Evolutionary conservation across 2,888 invertebrate genomes (phyloP).

Genomic region (Maniola hyperantus): DNA sequence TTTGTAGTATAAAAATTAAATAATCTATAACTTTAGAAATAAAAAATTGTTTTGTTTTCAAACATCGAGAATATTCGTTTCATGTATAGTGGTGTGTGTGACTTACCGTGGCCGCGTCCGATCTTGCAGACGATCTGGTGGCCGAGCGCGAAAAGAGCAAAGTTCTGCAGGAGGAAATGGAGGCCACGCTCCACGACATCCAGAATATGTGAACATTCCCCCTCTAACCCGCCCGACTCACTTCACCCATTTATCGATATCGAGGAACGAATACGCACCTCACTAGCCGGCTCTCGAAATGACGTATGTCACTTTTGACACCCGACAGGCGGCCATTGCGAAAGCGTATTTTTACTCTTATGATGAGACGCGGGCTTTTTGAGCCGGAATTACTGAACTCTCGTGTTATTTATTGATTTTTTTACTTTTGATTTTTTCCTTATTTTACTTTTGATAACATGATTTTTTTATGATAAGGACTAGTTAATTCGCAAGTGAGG

Average conservation of each 20-base stretch:
- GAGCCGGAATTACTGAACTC: conserved; percentile 25
- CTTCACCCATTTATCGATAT: conserved; percentile 47
- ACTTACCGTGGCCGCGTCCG: conserved; percentile 75
- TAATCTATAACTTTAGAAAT: neutral
- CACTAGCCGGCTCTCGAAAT: conserved; percentile 34
- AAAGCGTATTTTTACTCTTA: conserved; percentile 10
- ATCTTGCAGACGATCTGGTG: conserved; percentile 95
- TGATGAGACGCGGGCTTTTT: conserved; percentile 29
- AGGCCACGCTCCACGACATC: conserved; percentile 99
- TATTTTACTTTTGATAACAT: conserved; percentile 38
- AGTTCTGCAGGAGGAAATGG: conserved; percentile 98
- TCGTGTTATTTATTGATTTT: conserved; percentile 38
- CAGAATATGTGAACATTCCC: conserved; percentile 95
- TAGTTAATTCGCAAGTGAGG: conserved; percentile 48
- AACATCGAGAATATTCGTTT: conserved; percentile 44
- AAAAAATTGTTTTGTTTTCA: conserved; percentile 3
- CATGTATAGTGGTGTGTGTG: conserved; percentile 65
- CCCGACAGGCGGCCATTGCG: conserved; percentile 22
- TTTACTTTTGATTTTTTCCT: conserved; percentile 28
- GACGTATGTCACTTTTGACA: conserved; percentile 31
- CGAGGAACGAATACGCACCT: conserved; percentile 39
- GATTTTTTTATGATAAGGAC: conserved; percentile 41
- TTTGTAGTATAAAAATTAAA: neutral
- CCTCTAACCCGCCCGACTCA: conserved; percentile 50
- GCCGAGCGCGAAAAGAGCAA: conserved; percentile 97